Conservation (phyloP, 2,888 invertebrate species). For the Sicus ferrugineus region DNA sequence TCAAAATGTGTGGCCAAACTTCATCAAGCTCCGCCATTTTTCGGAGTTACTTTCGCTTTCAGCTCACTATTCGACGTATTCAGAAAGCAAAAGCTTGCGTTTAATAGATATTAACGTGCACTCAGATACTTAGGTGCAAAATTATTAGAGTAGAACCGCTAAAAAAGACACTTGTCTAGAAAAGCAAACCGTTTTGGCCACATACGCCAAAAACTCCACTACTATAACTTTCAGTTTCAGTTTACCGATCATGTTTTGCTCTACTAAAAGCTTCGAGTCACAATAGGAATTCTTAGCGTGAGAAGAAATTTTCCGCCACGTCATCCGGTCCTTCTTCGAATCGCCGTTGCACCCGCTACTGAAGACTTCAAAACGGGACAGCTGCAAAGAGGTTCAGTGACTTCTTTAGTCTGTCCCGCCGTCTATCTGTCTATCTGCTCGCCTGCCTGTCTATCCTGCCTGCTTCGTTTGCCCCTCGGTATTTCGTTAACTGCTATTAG, state of each 20-base stretch:
- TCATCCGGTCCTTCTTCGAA: background rate
- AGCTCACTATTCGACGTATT: too few relatives aligned
- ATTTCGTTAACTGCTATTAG: background rate
- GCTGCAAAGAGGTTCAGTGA: background rate
- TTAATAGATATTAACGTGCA: too few relatives aligned
- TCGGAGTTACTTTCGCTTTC: too few relatives aligned
- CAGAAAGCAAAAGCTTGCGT: too few relatives aligned
- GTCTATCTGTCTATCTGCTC: background rate
- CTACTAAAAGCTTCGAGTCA: background rate
- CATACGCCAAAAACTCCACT: background rate
- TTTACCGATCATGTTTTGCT: background rate
- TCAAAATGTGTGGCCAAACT: too few relatives aligned
- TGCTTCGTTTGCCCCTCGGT: background rate
- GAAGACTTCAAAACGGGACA: background rate
- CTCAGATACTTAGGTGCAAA: background rate
- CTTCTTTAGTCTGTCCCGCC: background rate
- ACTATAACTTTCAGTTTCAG: background rate
- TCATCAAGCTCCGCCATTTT: too few relatives aligned
- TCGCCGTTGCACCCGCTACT: background rate
- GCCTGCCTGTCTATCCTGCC: background rate
- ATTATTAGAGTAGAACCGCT: conserved; percentile 20
- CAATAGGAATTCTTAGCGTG: background rate
- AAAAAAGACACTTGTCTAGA: background rate
- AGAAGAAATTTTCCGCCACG: background rate
- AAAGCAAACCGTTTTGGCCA: background rate